Evolutionary conservation across 2,888 invertebrate species (phyloP), one percentile per base, ranked within the genome.

Genomic region (Dasysyrphus tricinctus): DNA sequence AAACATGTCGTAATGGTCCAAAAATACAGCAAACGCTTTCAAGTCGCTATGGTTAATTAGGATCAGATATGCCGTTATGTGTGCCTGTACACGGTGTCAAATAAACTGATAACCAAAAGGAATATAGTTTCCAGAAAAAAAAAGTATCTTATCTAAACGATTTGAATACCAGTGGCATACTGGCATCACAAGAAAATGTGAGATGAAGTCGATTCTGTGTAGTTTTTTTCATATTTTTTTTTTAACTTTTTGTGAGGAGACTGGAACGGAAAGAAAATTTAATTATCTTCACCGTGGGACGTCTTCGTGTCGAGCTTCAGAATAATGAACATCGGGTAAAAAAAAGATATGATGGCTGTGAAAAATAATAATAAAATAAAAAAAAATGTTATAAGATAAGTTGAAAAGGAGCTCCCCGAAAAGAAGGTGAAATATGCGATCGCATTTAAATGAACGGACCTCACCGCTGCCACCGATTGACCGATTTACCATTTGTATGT

Each of bases 251-350:
- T 47, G 47, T 3, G 29, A 42, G 47, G 14, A 49, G 32, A 65
- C 34, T 61, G 70, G 59, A 75, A 74, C 39, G 34, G 76, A 80
- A 67, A 39, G 37, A 61, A 83, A 84, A 80, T 63, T 85, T 80
- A 85, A 85, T 85, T 80, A 85, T 77, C 73, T 85, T 85, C 84
- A 73, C 84, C 72, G 84, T 76, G 67, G 80, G 84, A 80, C 76
- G 72, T 80, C 81, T 73, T 42, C 74, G 61, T 51, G 67, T 56
- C 39, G 75, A 56, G 49, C 69, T 69, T 69, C 39, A 54, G 49
- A 42, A 69, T 44, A 70, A 51, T 44, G 72, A 69, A 74, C 34
- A 19, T 42, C 42, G 49, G 39, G n/a, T n/a, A 59, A 29, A 65
- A 16, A 47, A 29, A 37, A 59, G 24, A 37, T 29, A 49, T 9